phyloP scores from a whole-genome alignment of 2,797 vertebrate species.

The Esox masquinongy region DNA sequence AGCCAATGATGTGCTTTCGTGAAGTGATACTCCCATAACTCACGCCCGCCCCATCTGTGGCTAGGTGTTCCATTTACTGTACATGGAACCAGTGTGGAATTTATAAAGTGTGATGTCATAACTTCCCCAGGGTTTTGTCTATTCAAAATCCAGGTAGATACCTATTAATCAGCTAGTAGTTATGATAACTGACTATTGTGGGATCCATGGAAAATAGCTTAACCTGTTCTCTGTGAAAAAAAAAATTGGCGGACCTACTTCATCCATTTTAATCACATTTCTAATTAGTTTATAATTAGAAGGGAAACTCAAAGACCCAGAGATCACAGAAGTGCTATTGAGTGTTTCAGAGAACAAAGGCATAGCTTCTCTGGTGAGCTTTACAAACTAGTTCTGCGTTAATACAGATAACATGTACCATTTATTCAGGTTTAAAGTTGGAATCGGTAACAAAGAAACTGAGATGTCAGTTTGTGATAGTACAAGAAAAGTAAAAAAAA shows the following conservation, averaged over 20 bases:
- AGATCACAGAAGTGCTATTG: not conserved
- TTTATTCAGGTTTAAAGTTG: not conserved
- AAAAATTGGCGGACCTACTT: not conserved
- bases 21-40: too few species aligned
- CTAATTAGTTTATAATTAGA: constrained; percentile 4
- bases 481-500: too few species aligned
- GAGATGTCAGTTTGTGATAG: too few species aligned
- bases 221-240: not conserved
- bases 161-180: not conserved
- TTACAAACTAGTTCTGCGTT: not conserved
- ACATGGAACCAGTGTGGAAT: too few species aligned
- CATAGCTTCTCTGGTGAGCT: not conserved
- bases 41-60: too few species aligned
- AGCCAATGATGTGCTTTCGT: too few species aligned
- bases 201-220: not conserved
- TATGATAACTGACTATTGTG: not conserved
- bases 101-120: not conserved
- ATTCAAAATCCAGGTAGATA: not conserved
- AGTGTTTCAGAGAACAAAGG: not conserved
- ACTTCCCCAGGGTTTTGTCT: not conserved
- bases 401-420: not conserved
- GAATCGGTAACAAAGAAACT: too few species aligned
- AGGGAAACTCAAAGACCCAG: not conserved
- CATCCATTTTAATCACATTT: not conserved
- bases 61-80: too few species aligned